Conservation (phyloP, 2,888 invertebrate species). For the Arctia plantaginis region DNA sequence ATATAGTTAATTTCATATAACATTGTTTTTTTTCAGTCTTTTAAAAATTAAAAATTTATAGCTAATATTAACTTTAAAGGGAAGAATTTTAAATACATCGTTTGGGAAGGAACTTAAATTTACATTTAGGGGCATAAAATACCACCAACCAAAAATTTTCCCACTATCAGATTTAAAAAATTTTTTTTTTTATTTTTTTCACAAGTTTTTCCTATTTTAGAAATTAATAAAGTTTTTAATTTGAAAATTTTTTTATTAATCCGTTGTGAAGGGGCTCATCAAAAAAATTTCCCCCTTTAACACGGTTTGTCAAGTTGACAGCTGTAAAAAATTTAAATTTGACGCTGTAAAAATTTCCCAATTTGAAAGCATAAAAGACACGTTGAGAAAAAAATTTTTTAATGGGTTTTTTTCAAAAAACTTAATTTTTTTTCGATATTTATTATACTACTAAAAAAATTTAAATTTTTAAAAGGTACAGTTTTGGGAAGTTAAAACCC, state of each 20-base stretch:
- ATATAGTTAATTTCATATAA: conserved; percentile 20
- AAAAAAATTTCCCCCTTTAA: neutral
- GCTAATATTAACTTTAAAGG: conserved; percentile 35
- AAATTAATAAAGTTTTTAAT: no score
- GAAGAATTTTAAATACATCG: conserved; percentile 44
- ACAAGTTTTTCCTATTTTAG: no score
- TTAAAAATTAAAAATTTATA: conserved; percentile 48
- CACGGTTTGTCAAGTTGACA: neutral
- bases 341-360: neutral
- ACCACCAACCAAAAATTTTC: neutral
- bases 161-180: neutral
- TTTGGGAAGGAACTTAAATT: conserved; percentile 40
- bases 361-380: neutral
- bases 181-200: neutral
- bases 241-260: neutral
- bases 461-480: neutral
- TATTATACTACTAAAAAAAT: neutral
- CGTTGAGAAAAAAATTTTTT: neutral
- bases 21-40: conserved; percentile 53
- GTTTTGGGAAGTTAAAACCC: neutral
- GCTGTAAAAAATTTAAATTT: neutral
- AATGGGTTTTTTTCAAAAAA: neutral
- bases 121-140: neutral
- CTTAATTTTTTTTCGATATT: neutral
- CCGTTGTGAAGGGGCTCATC: neutral